Base-by-base conservation (phyloP, 1,140 invertebrate species). In the Palaemon carinicauda region DNA sequence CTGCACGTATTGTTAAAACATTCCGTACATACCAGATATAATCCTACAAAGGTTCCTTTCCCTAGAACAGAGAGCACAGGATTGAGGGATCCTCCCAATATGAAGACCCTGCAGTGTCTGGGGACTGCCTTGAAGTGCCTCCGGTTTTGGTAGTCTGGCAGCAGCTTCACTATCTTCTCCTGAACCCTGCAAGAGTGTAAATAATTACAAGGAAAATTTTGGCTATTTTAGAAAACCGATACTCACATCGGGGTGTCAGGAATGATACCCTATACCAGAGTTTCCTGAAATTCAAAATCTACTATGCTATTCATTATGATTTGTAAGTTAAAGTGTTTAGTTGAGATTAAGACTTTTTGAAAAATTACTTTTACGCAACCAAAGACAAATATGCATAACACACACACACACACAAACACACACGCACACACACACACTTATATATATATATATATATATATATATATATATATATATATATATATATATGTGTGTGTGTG, bases 31-130 rank as follows among this genome's bases (percentile, higher is more conserved):
- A 88, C 88, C 88, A 24, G 88, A 85, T 53, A 88, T 82, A 14
- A 88, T 86, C 19, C 88, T 85, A 60, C 88, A 88, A 19, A 88
- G 73, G 60, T 86, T 86, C 78, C 83, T 84, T 51, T 86, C 71
- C 19, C 78, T 51, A 3, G 88, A 75, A 41, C 88, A 88, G 56
- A 88, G 82, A 50, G 78, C 88, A n/a, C 88, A 88, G 14, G 84
- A 80, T 50, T 56, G 77, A 5, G 84, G 56, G 56, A 71, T 86
- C 84, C 84, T 86, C 51, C 65, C 77, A 19, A 86, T 24, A 29
- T 73, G 77, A 5, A 69, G 77, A 10, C 84, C 84, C n/a, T 73
- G 84, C 31, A 80, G 77, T 10, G 65, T 19, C n/a, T 69, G 65
- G 3, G 41, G 41, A 41, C 53, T 19, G 52, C 80, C 80, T 15